These are phyloP conservation scores for Aspidiotus rigidus DNA, from an alignment of 2,888 invertebrate genomes.

Conservation along the genomic window DNA sequence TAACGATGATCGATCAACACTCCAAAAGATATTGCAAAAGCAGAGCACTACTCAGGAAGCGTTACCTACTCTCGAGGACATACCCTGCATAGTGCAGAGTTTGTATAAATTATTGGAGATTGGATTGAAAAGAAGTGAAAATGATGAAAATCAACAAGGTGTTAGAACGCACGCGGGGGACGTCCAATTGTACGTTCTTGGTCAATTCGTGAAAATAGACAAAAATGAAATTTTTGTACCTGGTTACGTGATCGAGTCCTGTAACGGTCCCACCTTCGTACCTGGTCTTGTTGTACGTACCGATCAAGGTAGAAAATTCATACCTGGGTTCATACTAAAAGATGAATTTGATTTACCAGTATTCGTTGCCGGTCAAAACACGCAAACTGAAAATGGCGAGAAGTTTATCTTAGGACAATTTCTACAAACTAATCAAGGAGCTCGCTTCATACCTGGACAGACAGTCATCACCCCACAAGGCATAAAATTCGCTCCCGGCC, in stretches of 20 bases:
- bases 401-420: conserved; percentile 72
- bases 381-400: conserved; percentile 57
- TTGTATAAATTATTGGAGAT: conserved; percentile 38
- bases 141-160: conserved; percentile 2
- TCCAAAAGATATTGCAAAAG: conserved; percentile 48
- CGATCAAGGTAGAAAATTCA: conserved; percentile 57
- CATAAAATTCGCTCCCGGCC: conserved; percentile 64
- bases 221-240: conserved; percentile 64
- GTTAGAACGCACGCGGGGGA: conserved; percentile 55
- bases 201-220: conserved; percentile 59
- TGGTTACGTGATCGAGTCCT: conserved; percentile 63
- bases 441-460: conserved; percentile 61
- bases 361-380: conserved; percentile 61
- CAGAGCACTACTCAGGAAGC: conserved; percentile 45
- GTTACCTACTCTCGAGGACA: conserved; percentile 55
- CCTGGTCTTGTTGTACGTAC: conserved; percentile 64
- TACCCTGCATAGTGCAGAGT: conserved; percentile 51
- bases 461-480: conserved; percentile 62
- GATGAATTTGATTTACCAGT: conserved; percentile 49
- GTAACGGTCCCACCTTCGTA: conserved; percentile 57
- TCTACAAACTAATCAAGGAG: conserved; percentile 57
- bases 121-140: not conserved
- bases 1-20: conserved; percentile 43
- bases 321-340: conserved; percentile 59
- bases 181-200: conserved; percentile 56